phyloP scores from a whole-genome alignment of 2,797 vertebrate genomes.

The Propithecus deckenii region DNA sequence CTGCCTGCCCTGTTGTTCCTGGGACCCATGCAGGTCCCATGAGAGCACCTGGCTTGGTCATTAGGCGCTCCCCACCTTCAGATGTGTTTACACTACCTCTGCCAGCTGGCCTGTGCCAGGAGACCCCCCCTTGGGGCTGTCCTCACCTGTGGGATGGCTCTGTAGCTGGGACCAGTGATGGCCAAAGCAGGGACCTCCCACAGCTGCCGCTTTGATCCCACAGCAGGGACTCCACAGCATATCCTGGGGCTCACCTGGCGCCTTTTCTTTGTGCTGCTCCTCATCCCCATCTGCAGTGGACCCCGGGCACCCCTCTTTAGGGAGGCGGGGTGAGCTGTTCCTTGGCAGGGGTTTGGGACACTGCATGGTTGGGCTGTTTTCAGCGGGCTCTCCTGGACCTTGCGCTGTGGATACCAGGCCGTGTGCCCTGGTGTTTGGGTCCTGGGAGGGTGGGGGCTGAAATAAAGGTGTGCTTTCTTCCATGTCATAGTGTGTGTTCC shows the following conservation, averaged over 20 bases:
- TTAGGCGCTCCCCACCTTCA: not conserved
- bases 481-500: not conserved
- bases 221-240: not conserved
- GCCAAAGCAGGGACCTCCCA: not conserved
- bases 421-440: not conserved
- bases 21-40: not conserved
- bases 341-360: not conserved
- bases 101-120: not conserved
- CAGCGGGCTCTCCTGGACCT: not conserved
- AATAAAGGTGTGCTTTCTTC: slow-evolving; percentile 60
- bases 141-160: not conserved
- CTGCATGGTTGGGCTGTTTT: not conserved
- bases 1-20: not conserved
- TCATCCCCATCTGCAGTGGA: not conserved
- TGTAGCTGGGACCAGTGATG: not conserved
- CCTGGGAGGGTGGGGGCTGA: not conserved
- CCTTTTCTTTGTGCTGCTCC: slow-evolving; percentile 1
- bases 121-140: not conserved
- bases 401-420: not conserved
- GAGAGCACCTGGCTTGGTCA: not conserved
- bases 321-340: not conserved
- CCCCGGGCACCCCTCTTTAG: not conserved
- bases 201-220: not conserved
- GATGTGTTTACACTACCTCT: slow-evolving; percentile 40
- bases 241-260: not conserved